These are phyloP conservation scores for Falco peregrinus DNA, from an alignment of 2,797 vertebrate genomes.

Conservation along the genomic window DNA sequence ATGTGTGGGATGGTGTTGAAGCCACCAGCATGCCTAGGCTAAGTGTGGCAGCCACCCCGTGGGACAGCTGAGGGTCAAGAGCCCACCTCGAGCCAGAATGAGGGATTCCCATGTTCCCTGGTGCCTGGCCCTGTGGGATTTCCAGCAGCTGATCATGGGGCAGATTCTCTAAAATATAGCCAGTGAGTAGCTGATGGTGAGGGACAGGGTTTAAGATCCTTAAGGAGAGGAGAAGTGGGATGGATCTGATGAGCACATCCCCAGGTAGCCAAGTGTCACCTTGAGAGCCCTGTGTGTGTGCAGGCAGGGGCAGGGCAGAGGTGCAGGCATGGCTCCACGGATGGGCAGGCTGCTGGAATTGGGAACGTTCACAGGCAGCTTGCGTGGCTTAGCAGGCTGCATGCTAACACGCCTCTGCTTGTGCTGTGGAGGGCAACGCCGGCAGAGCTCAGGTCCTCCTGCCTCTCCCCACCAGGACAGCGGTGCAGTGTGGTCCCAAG, in stretches of 20 bases:
- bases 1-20: background rate
- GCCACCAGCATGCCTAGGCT: rapidly evolving
- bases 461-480: background rate
- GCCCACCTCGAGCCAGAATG: background rate
- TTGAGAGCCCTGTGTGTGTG: background rate
- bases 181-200: background rate
- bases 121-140: background rate
- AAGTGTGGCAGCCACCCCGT: background rate
- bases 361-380: background rate
- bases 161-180: background rate
- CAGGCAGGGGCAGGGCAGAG: background rate
- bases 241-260: background rate
- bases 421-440: rapidly evolving
- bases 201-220: background rate
- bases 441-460: background rate
- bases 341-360: background rate
- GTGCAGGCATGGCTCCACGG: background rate
- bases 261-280: background rate
- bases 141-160: background rate
- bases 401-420: background rate
- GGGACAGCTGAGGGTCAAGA: background rate
- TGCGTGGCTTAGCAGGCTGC: too few relatives aligned
- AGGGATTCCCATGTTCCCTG: background rate
- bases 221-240: background rate
- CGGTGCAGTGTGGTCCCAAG: rapidly evolving